Evolutionary conservation across 2,113 vertebrate species (phyloP), one percentile per base, ranked within the genome.

Genomic region (Fulmarus glacialis): DNA sequence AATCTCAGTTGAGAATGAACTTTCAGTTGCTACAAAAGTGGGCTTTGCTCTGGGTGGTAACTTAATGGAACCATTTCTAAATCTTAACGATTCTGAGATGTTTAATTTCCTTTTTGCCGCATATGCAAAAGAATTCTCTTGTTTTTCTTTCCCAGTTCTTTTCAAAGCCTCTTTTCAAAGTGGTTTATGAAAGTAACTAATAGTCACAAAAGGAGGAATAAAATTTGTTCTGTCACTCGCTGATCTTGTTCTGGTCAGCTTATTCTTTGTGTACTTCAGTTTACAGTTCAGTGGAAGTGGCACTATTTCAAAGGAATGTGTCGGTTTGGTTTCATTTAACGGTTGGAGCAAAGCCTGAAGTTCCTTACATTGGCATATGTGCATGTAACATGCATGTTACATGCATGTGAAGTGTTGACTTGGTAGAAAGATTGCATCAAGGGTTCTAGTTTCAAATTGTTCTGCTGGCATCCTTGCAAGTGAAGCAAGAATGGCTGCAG

Each of bases 391-490:
- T 42, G 42, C 42, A 43, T 0, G 0, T 71, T 87, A 18, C 9
- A 3, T 73, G 34, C 17, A 36, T 75, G 21, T 40, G 21, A 79
- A 87, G 12, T 56, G 36, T 85, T 91, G 60, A 19, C 13, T 82
- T 17, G 0, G 30, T 84, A 34, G 74, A 63, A 86, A 71, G 56
- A 87, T 38, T 84, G 64, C 52, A 64, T 75, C 26, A 63, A 21
- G 45, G 5, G 5, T 48, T 75, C 42, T 38, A 52, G 24, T 92
- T 95, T 77, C 70, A 73, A 70, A 58, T 53, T 88, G 26, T 60
- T 82, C 34, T 94, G 32, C 26, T 89, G 83, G 60, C 50, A 24
- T 87, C 47, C n/a, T 86, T 79, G 86, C 78, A 86, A 86, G 24
- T 68, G 89, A 90, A 80, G 42, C 38, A 80, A 32, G 48, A 53